A percentile compares a stretch with the other conserved stretches of the same genome.
phyloP scores from a whole-genome alignment of 2,113 vertebrate genomes.

The Dicentrarchus labrax region DNA sequence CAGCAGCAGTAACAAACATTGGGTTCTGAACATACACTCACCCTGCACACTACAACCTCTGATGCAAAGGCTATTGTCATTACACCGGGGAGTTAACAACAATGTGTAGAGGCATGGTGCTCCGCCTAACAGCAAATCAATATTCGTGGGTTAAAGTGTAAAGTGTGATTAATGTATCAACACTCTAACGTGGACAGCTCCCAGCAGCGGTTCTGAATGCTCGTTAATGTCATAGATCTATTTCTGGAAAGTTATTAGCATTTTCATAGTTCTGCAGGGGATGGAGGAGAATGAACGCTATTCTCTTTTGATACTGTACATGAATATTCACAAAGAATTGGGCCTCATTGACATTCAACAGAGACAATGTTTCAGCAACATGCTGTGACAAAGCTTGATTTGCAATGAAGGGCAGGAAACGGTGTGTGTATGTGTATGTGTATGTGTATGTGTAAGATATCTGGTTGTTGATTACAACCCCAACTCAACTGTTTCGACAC shows the following conservation, averaged over 20 bases:
- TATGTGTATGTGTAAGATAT: conserved; percentile 1
- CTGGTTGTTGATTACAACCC: conserved; percentile 52
- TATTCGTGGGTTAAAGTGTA: conserved; percentile 68
- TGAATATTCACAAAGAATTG: conserved; percentile 74
- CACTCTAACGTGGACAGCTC: conserved; percentile 58
- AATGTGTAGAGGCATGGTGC: conserved; percentile 21
- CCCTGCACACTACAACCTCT: not conserved
- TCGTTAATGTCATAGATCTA: conserved; percentile 72
- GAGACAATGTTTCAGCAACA: conserved; percentile 43
- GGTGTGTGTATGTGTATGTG: not conserved
- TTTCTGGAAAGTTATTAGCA: conserved; percentile 73
- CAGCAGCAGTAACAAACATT: conserved; percentile 18
- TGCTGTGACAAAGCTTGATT: conserved; percentile 58
- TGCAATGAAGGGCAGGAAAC: conserved; percentile 19
- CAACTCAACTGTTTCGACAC: conserved; percentile 21
- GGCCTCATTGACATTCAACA: conserved; percentile 63
- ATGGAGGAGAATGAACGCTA: conserved; percentile 42
- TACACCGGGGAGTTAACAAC: conserved; percentile 30
- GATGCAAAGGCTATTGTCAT: conserved; percentile 37
- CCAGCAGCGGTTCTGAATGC: conserved; percentile 56
- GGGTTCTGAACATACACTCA: conserved; percentile 15
- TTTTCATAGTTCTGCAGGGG: conserved; percentile 65
- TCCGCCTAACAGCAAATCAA: conserved; percentile 64
- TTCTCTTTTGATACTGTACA: conserved; percentile 68
- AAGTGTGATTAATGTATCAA: conserved; percentile 74